These are phyloP conservation scores for Chironomus riparius DNA, from an alignment of 2,888 invertebrate species.

Conservation along the genomic window DNA sequence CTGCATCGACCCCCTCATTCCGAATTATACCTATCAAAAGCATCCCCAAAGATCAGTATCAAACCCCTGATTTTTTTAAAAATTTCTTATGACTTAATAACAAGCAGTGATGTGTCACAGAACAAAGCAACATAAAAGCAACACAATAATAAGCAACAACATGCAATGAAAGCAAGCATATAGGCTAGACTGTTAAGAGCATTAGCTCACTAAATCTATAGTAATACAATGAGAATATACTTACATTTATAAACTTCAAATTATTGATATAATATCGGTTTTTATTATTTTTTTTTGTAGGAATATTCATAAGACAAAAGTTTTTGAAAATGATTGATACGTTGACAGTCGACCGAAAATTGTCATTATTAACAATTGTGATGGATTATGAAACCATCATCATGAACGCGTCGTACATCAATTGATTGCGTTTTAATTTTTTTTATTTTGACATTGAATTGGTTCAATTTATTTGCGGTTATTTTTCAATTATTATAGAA, in stretches of 20 bases:
- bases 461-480: neutral
- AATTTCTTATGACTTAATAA: neutral
- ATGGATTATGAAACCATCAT: neutral
- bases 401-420: neutral
- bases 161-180: neutral
- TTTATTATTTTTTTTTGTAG: neutral
- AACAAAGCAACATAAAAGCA: neutral
- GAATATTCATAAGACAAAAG: neutral
- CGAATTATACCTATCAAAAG: too few species aligned
- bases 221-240: conserved; percentile 29
- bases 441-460: too few species aligned
- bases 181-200: too few species aligned
- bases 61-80: neutral
- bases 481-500: neutral
- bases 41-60: too few species aligned
- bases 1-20: too few species aligned
- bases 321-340: neutral
- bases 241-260: conserved; percentile 34
- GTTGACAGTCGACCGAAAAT: conserved; percentile 1
- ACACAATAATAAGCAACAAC: neutral
- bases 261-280: conserved; percentile 25
- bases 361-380: conserved; percentile 7
- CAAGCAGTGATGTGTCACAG: neutral
- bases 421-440: too few species aligned
- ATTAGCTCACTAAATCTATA: neutral